Evolutionary conservation across 2,888 invertebrate species (phyloP), one percentile per base, ranked within the genome.

Genomic region (Drosophila prolongata): DNA sequence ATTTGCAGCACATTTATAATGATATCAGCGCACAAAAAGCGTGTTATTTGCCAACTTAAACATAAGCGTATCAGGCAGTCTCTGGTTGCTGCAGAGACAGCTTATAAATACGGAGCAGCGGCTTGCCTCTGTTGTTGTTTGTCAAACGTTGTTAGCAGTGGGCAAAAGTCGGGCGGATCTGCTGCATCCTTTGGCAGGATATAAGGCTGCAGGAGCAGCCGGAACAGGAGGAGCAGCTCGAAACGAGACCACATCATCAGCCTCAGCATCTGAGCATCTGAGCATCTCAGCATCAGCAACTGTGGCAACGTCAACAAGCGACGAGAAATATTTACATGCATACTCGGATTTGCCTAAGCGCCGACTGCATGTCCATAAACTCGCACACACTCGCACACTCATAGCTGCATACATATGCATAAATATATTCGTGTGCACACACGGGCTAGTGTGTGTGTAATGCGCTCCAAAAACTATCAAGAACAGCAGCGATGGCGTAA

Each of bases 31-130:
- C 56, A 73, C 73, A 75, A 75, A 75, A 75, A 68, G 68, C 43
- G 76, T 74, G 76, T 75, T 75, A 75, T 74, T 74, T 75, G 76
- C 69, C 74, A 75, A 75, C 76, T 75, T 75, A 75, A 75, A 58
- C 61, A 68, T 58, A 75, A 68, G 68, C 68, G 46, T 75, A 75
- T 74, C 74, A 75, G 14, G 30, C 35, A 19, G 19, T 19, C 19
- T 19, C 19, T 19, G 19, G 19, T 24, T 24, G 24, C 24, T 4
- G 24, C 24, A 11, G 11, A 11, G 10, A 34, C 52, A 27, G 52
- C 65, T 34, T 62, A 50, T 62, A 61, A 65, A 27, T 24, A 46
- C 67, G 16, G 3, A 34, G 47, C n/a, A 27, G 27, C n/a, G 34
- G 60, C 27, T 46, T 46, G 30, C 14, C 16, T 27, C 46, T 54